Base-by-base conservation (phyloP, 2,888 invertebrate genomes). In the Nudaria mundana region DNA sequence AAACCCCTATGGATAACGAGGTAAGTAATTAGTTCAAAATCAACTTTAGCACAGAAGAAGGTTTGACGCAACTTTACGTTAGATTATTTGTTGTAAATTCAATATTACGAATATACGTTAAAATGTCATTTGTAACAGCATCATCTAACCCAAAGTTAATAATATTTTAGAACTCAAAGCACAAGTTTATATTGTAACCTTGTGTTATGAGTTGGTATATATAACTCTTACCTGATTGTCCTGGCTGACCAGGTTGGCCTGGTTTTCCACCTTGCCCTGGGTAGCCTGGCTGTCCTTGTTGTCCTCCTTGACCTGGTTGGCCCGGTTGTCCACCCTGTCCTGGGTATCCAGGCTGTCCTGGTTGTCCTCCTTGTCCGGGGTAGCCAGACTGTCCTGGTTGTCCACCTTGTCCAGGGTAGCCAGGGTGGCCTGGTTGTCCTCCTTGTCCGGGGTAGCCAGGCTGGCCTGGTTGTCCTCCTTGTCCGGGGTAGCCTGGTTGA, bases 401-500 rank as follows among this genome's bases (percentile, higher is more conserved):
- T 1, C 66, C 64, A 8, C 63, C 60, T 3, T 45, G 13, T 5
- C 66, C 66, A 24, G 66, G 63, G 4, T 48, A 37, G 12, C 26
- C 26, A 16, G 29, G 29, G 3, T 53, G 37, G 4, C 59, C 62
- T 3, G 66, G 63, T 2, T 51, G 35, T 18, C 61, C 51, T 26
- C 40, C 56, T 2, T 67, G 43, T 16, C 62, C 60, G 30, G 52
- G 67, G 1, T 71, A 63, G 6, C 67, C 73, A 11, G 79, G 77
- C 40, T 74, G 70, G 3, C 81, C 80, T 8, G 75, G 74, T 59
- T 76, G 67, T 18, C 80, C 61, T 13, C n/a, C n/a, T n/a, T n/a
- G n/a, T n/a, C n/a, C n/a, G n/a, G 58, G 61, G 2, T 48, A 31
- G 3, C 56, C 61, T 0, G 63, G 52, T 5, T 44, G 12, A 0